Evolutionary conservation across 2,113 vertebrate species (phyloP).

Genomic region (Coptodon rendalli): DNA sequence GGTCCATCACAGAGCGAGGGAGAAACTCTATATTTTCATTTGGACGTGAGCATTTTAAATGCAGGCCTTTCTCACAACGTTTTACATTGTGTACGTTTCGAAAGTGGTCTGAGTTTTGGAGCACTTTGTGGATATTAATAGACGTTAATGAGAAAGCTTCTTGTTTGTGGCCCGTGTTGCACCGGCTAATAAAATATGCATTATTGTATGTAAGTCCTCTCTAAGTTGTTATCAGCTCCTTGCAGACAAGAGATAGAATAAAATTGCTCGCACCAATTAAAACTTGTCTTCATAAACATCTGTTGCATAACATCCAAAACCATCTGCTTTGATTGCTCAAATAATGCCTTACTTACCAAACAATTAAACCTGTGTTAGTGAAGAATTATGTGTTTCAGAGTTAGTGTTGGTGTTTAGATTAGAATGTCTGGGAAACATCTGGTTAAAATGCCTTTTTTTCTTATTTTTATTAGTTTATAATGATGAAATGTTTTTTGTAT

Average conservation of each 20-base stretch:
- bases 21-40: conserved; percentile 39
- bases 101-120: background rate
- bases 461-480: background rate
- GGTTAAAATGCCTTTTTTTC: background rate
- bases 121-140: background rate
- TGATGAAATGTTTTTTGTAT: background rate
- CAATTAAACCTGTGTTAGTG: background rate
- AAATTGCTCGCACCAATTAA: background rate
- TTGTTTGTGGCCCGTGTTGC: background rate
- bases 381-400: background rate
- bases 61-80: background rate
- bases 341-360: background rate
- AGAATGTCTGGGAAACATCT: background rate
- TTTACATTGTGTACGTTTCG: fast-evolving
- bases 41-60: background rate
- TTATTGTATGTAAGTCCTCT: background rate
- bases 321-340: background rate
- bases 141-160: background rate
- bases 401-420: background rate
- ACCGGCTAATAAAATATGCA: background rate
- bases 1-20: background rate
- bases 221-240: background rate
- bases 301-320: background rate
- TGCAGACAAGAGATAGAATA: background rate
- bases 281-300: background rate